Percentiles rank a stretch among this genome's conserved stretches.
These are phyloP conservation scores for Cremastobaeus sp. DNA, from an alignment of 2,888 invertebrate species.

Conservation along the genomic window DNA sequence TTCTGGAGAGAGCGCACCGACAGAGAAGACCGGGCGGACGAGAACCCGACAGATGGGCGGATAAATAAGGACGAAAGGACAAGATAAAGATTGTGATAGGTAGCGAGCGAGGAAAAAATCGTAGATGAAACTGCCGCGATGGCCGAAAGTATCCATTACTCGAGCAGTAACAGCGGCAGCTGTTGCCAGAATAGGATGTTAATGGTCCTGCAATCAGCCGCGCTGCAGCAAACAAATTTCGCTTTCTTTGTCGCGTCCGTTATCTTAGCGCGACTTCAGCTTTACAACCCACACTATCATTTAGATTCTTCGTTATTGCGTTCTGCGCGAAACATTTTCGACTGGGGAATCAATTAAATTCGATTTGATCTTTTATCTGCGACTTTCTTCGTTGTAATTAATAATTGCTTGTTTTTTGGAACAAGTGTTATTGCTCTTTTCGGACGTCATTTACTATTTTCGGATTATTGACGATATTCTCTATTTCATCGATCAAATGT, in stretches of 20 bases:
- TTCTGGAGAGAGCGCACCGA: constrained; percentile 30
- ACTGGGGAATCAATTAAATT: background rate
- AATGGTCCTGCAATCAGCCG: constrained; percentile 65
- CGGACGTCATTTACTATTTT: no score
- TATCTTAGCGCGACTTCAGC: constrained; percentile 12
- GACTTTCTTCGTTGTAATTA: no score
- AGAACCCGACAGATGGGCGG: constrained; percentile 35
- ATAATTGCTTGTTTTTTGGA: no score
- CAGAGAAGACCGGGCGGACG: constrained; percentile 19
- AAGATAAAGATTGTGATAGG: constrained; percentile 57
- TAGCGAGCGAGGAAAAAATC: constrained; percentile 52
- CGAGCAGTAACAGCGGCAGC: constrained; percentile 61
- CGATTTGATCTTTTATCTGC: no score
- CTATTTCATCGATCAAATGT: no score
- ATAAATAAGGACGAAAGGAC: constrained; percentile 44
- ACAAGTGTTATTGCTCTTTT: no score
- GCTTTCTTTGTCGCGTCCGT: constrained; percentile 20
- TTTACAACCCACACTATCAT: background rate
- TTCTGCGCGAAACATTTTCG: background rate
- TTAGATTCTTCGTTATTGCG: background rate
- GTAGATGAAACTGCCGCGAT: constrained; percentile 51
- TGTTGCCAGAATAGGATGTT: constrained; percentile 65
- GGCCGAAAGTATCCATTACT: constrained; percentile 67
- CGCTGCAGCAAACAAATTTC: constrained; percentile 52
- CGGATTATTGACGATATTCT: no score